Evolutionary conservation across 2,113 vertebrate species (phyloP).

Genomic region (Apodemus sylvaticus): DNA sequence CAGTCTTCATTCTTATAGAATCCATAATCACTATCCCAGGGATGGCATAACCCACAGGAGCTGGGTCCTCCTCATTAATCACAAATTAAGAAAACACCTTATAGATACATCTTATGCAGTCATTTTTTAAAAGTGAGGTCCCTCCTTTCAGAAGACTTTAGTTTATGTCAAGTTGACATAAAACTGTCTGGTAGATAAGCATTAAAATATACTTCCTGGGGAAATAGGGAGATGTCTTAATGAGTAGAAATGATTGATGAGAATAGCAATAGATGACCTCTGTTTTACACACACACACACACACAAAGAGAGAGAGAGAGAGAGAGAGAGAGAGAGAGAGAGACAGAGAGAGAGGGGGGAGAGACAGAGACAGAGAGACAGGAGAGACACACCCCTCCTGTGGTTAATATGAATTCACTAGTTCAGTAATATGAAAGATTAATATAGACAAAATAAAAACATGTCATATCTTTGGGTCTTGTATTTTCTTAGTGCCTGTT

Average conservation of each 20-base stretch:
- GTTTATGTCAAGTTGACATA: neutral
- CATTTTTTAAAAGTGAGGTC: neutral
- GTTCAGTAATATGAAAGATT: neutral
- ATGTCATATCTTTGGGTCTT: fast-evolving
- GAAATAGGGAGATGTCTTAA: neutral
- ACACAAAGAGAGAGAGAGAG: too few relatives aligned
- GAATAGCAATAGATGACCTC: neutral
- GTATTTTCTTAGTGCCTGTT: neutral
- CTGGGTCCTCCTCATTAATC: neutral
- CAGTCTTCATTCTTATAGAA: neutral
- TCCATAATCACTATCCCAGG: neutral
- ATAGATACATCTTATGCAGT: neutral
- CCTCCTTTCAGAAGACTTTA: neutral
- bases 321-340: too few relatives aligned
- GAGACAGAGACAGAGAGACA: too few relatives aligned
- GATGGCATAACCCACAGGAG: neutral
- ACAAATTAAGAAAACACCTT: neutral
- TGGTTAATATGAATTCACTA: neutral
- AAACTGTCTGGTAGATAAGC: neutral
- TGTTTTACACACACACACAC: neutral
- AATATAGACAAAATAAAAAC: neutral
- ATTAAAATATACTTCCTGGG: neutral
- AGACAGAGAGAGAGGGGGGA: too few relatives aligned
- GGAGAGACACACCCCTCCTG: neutral
- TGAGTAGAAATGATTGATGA: neutral